Evolutionary conservation across 2,888 invertebrate genomes (phyloP).

Genomic region (Tipula unca): DNA sequence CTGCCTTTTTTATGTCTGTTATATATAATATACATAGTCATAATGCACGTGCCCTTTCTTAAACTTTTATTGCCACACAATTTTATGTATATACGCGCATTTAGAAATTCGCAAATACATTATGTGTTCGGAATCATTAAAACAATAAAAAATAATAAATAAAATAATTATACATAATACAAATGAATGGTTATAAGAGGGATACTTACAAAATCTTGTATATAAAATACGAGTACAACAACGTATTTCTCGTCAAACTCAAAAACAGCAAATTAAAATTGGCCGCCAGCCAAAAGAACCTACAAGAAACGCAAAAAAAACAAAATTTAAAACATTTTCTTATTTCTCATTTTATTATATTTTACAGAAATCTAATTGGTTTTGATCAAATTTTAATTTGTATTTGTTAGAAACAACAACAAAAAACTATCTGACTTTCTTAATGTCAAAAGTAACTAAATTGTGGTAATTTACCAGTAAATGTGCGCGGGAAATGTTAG

Average conservation of each 20-base stretch:
- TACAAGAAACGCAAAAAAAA: conserved; percentile 8
- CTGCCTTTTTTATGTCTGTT: neutral
- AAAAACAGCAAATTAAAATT: neutral
- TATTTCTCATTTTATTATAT: neutral
- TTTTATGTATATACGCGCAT: neutral
- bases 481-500: too few species aligned
- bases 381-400: neutral
- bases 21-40: neutral
- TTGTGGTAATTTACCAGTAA: neutral
- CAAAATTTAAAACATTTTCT: neutral
- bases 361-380: neutral
- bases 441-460: neutral
- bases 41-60: neutral
- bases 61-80: neutral
- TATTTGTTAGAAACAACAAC: neutral
- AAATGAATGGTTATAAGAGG: neutral
- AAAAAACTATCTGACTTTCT: neutral
- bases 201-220: neutral
- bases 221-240: neutral
- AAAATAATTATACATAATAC: neutral
- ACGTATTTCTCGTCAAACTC: neutral
- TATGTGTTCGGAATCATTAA: neutral
- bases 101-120: neutral
- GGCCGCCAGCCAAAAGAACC: neutral
- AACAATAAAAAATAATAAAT: neutral